phyloP scores from a whole-genome alignment of 2,888 invertebrate species.

The Ariolimax columbianus region DNA sequence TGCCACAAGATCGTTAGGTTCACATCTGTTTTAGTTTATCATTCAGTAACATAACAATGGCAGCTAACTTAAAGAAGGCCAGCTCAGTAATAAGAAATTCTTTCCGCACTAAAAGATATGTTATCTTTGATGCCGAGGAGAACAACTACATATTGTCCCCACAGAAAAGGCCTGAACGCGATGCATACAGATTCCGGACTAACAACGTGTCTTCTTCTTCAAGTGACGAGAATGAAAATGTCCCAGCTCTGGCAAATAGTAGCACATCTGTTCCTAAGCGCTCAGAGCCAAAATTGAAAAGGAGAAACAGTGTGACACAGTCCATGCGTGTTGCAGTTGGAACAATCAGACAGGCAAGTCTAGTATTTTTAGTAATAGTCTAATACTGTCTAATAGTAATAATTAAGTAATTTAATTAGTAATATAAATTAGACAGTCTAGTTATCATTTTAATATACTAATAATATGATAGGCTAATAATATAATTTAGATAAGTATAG shows the following conservation, averaged over 20 bases:
- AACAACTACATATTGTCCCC: slow-evolving; percentile 29
- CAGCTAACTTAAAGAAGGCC: slow-evolving; percentile 30
- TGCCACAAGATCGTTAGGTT: neutral
- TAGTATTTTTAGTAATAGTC: no score
- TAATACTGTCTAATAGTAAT: no score
- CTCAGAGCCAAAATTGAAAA: neutral
- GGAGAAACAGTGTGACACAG: slow-evolving; percentile 30
- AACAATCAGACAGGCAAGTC: slow-evolving; percentile 66
- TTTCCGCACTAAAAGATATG: slow-evolving; percentile 27
- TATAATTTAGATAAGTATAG: no score
- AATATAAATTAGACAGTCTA: no score
- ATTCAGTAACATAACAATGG: slow-evolving; percentile 8
- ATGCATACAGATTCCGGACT: neutral
- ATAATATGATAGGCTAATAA: no score
- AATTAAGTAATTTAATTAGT: no score
- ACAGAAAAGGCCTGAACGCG: slow-evolving; percentile 1
- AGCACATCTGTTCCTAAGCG: neutral
- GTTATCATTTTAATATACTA: no score
- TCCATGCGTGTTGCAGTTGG: slow-evolving; percentile 73
- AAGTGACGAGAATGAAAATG: neutral
- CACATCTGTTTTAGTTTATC: neutral
- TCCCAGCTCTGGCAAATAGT: neutral
- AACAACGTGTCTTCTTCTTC: neutral
- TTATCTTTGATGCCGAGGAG: slow-evolving; percentile 31
- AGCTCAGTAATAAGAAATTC: slow-evolving; percentile 30